Base-by-base conservation (phyloP, 2,113 vertebrate genomes). In the Megaptera novaeangliae region DNA sequence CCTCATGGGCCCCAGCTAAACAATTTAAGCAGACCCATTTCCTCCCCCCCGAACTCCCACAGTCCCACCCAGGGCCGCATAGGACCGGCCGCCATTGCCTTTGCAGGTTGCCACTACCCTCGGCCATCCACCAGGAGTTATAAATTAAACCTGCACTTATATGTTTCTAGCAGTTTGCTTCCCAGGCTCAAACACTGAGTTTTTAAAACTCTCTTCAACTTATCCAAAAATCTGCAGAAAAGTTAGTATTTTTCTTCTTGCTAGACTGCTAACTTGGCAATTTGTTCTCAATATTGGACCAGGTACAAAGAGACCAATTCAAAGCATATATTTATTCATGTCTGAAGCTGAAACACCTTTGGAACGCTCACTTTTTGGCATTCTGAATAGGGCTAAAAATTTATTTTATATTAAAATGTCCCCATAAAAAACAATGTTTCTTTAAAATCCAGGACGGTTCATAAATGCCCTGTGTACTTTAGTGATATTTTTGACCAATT, bases 201-300 rank as follows among this genome's bases (percentile, higher is more conserved):
- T 94, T 96, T 68, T 77, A 49, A 95, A 88, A 83, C 6, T 59
- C 39, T 71, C 89, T 77, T 66, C 39, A 66, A 61, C 46, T 64
- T 95, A 77, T 17, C 41, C 57, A 91, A 68, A 96, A 85, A 20
- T 36, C 39, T 46, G 61, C 57, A 88, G 46, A 63, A 66, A 68
- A 66, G 81, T 87, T 68, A 61, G 10, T 63, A 61, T 57, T 88
- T 88, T 88, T 94, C 64, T 78, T 39, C 41, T 80, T 80, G 34
- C 46, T 69, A 63, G 25, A 75, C n/a, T 55, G 71, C 11, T 88
- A 14, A 88, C 18, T 68, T 88, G 69, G 55, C 39, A 64, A 72
- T 55, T 74, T 61, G 64, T 34, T 87, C 57, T 68, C 75, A 88
- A 0, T 52, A 36, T 20, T 15, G 39, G n/a, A 91, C 95, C 4